phyloP scores from a whole-genome alignment of 2,888 invertebrate species.

The Crossocerus cetratus region DNA sequence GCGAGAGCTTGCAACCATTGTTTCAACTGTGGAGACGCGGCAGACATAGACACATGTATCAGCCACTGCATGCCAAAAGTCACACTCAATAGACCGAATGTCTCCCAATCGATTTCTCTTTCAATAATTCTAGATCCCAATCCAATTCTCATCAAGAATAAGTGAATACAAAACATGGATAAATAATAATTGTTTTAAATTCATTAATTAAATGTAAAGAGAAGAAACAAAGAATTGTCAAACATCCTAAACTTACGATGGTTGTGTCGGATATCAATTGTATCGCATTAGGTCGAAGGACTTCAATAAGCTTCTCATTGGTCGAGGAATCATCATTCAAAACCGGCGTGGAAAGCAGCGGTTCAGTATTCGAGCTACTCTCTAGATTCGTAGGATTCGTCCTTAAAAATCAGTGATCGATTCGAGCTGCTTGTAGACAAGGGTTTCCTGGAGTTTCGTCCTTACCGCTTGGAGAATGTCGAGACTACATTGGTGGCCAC shows the following conservation, averaged over 20 bases:
- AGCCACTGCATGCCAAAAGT: no score
- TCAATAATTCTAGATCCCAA: no score
- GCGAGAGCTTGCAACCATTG: slow-evolving; percentile 68
- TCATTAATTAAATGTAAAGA: no score
- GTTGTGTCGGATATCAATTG: slow-evolving; percentile 70
- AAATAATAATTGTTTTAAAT: no score
- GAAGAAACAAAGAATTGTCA: not conserved
- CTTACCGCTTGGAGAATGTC: slow-evolving; percentile 61
- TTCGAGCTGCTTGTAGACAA: no score
- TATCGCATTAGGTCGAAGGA: slow-evolving; percentile 65
- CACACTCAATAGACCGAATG: no score
- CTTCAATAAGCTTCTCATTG: slow-evolving; percentile 62
- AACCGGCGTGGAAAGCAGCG: slow-evolving; percentile 49
- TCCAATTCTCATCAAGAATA: no score
- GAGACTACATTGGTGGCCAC: slow-evolving; percentile 62
- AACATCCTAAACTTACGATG: slow-evolving; percentile 53
- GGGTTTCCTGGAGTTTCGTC: no score
- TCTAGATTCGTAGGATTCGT: slow-evolving; percentile 14
- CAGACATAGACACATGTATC: no score
- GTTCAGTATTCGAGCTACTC: slow-evolving; percentile 40
- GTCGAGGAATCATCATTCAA: slow-evolving; percentile 57
- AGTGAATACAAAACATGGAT: no score
- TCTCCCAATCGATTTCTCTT: no score
- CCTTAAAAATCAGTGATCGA: no score
- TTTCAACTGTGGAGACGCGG: slow-evolving; percentile 60